A percentile compares a stretch with the other conserved stretches of the same genome.
Evolutionary conservation across 2,888 invertebrate species (phyloP).

Genomic region (Trichopoda pennipes): DNA sequence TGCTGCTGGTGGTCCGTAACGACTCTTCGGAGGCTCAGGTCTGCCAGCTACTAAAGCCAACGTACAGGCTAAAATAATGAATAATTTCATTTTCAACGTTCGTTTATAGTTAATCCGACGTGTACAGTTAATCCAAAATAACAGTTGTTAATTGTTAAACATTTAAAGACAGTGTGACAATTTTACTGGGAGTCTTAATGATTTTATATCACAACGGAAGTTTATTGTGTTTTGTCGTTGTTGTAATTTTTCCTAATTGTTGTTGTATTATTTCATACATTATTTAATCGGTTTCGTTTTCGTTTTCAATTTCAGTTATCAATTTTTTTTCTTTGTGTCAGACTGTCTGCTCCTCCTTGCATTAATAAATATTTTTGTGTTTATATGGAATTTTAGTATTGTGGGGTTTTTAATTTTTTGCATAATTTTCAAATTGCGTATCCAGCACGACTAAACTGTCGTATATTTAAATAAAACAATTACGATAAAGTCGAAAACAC

Average conservation of each 20-base stretch:
- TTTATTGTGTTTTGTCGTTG: slow-evolving; percentile 39
- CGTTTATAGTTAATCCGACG: slow-evolving; percentile 29
- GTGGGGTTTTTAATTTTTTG: slow-evolving; percentile 57
- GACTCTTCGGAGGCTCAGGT: slow-evolving; percentile 80
- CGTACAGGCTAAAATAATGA: slow-evolving; percentile 77
- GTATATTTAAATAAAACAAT: slow-evolving; percentile 39
- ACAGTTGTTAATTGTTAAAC: slow-evolving; percentile 57
- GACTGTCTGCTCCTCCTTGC: neutral
- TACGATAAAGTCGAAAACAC: slow-evolving; percentile 43
- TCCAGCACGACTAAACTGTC: slow-evolving; percentile 23
- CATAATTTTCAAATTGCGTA: slow-evolving; percentile 62
- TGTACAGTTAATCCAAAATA: slow-evolving; percentile 40
- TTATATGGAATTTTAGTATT: slow-evolving; percentile 43
- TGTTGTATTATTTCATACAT: slow-evolving; percentile 40
- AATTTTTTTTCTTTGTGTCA: slow-evolving; percentile 31
- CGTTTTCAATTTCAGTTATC: slow-evolving; percentile 34
- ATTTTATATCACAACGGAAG: slow-evolving; percentile 71
- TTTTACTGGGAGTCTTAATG: slow-evolving; percentile 69
- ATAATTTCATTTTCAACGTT: slow-evolving; percentile 59
- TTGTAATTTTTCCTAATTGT: slow-evolving; percentile 17
- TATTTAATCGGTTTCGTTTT: slow-evolving; percentile 60
- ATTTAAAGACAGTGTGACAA: slow-evolving; percentile 72
- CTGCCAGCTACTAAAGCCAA: slow-evolving; percentile 80
- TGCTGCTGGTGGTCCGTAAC: slow-evolving; percentile 77
- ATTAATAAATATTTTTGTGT: slow-evolving; percentile 6